Evolutionary conservation across 2,888 invertebrate genomes (phyloP).

Genomic region (Pocota personata): DNA sequence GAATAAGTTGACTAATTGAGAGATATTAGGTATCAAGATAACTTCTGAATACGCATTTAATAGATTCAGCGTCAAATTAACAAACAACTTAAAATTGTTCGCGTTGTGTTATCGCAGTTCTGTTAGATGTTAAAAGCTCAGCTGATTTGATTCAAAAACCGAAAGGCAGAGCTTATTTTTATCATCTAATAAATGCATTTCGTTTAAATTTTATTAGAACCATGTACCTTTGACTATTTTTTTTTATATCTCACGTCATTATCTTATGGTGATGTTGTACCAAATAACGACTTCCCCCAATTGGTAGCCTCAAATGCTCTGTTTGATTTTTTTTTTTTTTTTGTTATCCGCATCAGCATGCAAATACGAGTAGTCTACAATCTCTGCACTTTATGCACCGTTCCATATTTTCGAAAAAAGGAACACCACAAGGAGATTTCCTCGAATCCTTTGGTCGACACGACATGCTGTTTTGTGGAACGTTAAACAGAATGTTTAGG

Average conservation of each 20-base stretch:
- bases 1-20: too few species aligned
- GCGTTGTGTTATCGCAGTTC: too few species aligned
- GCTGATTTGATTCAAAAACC: too few species aligned
- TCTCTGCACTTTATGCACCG: slow-evolving; percentile 42
- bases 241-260: slow-evolving; percentile 10
- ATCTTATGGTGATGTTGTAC: slow-evolving; percentile 4
- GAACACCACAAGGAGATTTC: neutral
- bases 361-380: slow-evolving; percentile 64
- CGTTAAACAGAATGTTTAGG: slow-evolving; percentile 66
- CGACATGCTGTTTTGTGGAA: slow-evolving; percentile 27
- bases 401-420: slow-evolving; percentile 8
- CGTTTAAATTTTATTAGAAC: neutral
- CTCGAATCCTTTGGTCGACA: slow-evolving; percentile 20
- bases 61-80: too few species aligned
- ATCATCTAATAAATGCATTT: neutral
- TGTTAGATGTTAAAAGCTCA: too few species aligned
- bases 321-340: slow-evolving; percentile 10
- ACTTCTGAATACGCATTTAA: too few species aligned
- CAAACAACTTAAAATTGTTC: too few species aligned
- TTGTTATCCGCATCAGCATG: slow-evolving; percentile 48
- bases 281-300: slow-evolving; percentile 17
- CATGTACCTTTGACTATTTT: neutral
- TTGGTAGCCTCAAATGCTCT: slow-evolving; percentile 10
- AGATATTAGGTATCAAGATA: too few species aligned
- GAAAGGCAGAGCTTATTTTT: too few species aligned